phyloP scores from a whole-genome alignment of 2,888 invertebrate species.

The Drosophila phalerata region DNA sequence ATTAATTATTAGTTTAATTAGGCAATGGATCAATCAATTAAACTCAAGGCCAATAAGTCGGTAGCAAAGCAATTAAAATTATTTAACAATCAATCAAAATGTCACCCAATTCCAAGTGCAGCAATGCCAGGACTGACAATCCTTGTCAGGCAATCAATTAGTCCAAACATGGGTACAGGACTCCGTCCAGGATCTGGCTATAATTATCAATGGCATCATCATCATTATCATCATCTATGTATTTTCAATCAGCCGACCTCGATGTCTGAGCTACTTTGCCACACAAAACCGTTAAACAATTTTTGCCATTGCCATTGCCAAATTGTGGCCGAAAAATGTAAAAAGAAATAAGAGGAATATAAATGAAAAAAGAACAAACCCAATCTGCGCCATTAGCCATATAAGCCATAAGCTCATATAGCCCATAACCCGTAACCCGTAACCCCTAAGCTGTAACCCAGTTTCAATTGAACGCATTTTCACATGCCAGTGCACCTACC shows the following conservation, averaged over 20 bases:
- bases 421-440: slow-evolving; percentile 59
- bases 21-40: slow-evolving; percentile 49
- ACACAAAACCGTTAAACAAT: slow-evolving; percentile 28
- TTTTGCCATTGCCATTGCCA: slow-evolving; percentile 60
- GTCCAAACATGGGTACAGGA: slow-evolving; percentile 14
- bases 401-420: slow-evolving; percentile 71
- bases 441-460: slow-evolving; percentile 72
- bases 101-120: slow-evolving; percentile 44
- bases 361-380: slow-evolving; percentile 26
- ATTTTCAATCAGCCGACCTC: slow-evolving; percentile 61
- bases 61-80: slow-evolving; percentile 65
- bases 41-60: slow-evolving; percentile 40
- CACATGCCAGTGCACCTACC: slow-evolving; percentile 76
- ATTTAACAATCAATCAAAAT: slow-evolving; percentile 72
- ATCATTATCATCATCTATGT: slow-evolving; percentile 13
- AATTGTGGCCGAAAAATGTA: slow-evolving; percentile 35
- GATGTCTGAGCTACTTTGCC: slow-evolving; percentile 37
- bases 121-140: slow-evolving; percentile 14
- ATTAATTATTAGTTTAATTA: slow-evolving; percentile 45
- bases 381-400: slow-evolving; percentile 76
- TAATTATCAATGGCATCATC: slow-evolving; percentile 14
- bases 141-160: slow-evolving; percentile 57
- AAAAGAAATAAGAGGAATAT: slow-evolving; percentile 20
- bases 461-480: slow-evolving; percentile 81
- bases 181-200: slow-evolving; percentile 2